Evolutionary conservation across 2,113 vertebrate species (phyloP).

Genomic region (Ailuropoda melanoleuca): DNA sequence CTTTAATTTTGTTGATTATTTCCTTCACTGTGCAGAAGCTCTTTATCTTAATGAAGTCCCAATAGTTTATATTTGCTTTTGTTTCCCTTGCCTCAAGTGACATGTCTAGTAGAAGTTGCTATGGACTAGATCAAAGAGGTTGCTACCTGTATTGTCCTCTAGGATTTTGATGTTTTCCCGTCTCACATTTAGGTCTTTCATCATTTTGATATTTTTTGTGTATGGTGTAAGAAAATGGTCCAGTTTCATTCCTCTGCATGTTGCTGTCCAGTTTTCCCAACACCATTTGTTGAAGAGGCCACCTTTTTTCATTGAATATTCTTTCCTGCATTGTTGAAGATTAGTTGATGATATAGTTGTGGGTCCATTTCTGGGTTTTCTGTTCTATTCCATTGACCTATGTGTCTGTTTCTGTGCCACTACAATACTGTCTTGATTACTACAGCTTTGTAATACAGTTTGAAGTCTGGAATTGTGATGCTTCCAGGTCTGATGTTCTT

Average conservation of each 20-base stretch:
- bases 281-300: background rate
- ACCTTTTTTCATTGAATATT: background rate
- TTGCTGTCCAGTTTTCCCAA: background rate
- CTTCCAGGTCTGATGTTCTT: background rate
- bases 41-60: background rate
- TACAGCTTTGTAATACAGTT: background rate
- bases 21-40: background rate
- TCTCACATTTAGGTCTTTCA: background rate
- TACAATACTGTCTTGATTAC: background rate
- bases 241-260: background rate
- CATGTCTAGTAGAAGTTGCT: background rate
- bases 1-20: background rate
- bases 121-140: background rate
- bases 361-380: background rate
- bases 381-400: background rate
- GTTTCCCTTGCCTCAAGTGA: background rate
- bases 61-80: background rate
- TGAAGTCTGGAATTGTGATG: background rate
- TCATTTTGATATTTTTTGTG: background rate
- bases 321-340: background rate
- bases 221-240: background rate
- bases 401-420: background rate
- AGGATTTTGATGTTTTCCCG: background rate
- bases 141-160: background rate
- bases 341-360: background rate